Conservation (phyloP, 1,140 invertebrate genomes). For the Pissodes strobi region DNA sequence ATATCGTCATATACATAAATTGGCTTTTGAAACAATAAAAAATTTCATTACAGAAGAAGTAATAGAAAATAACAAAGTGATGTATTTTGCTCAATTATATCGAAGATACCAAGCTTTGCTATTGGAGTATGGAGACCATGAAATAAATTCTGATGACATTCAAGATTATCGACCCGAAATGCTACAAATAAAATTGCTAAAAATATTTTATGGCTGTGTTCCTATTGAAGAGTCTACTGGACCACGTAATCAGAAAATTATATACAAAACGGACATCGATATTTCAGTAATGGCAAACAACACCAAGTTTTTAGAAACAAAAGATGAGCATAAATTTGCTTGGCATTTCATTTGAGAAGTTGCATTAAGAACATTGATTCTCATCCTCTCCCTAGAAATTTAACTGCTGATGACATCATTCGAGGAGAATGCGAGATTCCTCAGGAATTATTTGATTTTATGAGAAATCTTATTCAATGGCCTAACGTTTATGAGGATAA, state of each 20-base stretch:
- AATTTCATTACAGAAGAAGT: conserved; percentile 17
- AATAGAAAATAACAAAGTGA: conserved; percentile 26
- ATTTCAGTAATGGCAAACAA: no score
- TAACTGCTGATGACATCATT: no score
- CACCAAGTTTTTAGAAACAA: no score
- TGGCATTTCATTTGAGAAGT: neutral
- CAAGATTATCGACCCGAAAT: conserved; percentile 47
- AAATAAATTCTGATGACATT: conserved; percentile 25
- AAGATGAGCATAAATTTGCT: no score
- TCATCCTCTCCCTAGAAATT: neutral
- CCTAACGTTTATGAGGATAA: no score
- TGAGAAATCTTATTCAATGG: no score
- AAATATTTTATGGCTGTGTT: conserved; percentile 46
- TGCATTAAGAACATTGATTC: no score
- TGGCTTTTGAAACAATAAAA: conserved; percentile 19
- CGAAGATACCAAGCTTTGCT: conserved; percentile 28
- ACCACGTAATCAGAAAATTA: conserved; percentile 34
- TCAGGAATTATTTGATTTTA: no score
- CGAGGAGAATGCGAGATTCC: no score
- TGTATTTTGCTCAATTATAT: conserved; percentile 30
- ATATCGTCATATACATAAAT: conserved; percentile 22
- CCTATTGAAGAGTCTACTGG: conserved; percentile 47
- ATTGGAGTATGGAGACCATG: conserved; percentile 24
- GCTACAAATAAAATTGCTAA: no score
- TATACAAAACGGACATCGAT: no score